Evolutionary conservation across 1,140 invertebrate species (phyloP).

Genomic region (Radopholus similis): DNA sequence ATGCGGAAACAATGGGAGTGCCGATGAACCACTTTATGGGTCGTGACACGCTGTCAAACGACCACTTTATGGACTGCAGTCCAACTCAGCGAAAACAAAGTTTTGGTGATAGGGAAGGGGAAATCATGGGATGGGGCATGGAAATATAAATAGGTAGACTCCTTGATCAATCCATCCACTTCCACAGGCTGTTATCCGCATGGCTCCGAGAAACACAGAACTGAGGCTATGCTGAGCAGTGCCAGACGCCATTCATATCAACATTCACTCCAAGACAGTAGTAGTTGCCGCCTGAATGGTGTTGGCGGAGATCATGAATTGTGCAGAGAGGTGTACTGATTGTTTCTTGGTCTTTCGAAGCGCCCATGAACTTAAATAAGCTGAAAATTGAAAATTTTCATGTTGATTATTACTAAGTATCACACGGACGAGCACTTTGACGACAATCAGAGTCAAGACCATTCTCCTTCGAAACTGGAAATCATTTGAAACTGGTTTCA

Average conservation of each 20-base stretch:
- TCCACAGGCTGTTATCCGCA: neutral
- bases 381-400: neutral
- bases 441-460: neutral
- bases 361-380: neutral
- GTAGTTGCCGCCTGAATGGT: no score
- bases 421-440: neutral
- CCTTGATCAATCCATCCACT: slow-evolving; percentile 12
- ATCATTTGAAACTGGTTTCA: no score
- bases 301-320: no score
- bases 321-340: neutral
- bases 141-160: neutral
- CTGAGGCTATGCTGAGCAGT: neutral
- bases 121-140: neutral
- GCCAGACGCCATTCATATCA: slow-evolving; percentile 41
- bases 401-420: no score
- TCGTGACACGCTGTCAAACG: no score
- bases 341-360: neutral
- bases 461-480: neutral
- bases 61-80: no score
- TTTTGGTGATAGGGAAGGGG: neutral
- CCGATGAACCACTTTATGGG: slow-evolving; percentile 1
- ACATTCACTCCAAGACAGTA: slow-evolving; percentile 26
- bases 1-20: slow-evolving; percentile 12
- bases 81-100: no score
- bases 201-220: neutral